Conservation (phyloP, 2,113 vertebrate genomes). For the Nycticebus coucang region DNA sequence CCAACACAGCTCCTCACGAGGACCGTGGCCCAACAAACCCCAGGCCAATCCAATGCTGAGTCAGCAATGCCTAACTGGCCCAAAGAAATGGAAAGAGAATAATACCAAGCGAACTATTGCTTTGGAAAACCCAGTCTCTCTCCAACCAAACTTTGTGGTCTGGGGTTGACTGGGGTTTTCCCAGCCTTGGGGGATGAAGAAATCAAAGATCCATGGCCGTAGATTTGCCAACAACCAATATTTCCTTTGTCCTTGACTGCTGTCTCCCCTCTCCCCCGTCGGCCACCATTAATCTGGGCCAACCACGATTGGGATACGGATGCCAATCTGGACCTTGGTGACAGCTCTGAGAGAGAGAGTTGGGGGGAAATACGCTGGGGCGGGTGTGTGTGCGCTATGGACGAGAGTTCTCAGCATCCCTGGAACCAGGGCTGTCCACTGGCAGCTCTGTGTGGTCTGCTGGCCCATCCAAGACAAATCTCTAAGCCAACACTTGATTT, state of each 20-base stretch:
- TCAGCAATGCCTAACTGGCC: not conserved
- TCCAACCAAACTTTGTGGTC: not conserved
- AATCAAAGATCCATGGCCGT: not conserved
- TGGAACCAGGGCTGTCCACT: slow-evolving; percentile 77
- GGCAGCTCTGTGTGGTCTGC: slow-evolving; percentile 83
- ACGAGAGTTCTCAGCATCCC: slow-evolving; percentile 73
- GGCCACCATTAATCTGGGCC: not conserved
- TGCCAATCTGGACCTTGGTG: not conserved
- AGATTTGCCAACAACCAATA: not conserved
- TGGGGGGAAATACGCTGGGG: not conserved
- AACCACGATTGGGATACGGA: not conserved
- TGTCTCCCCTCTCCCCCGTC: not conserved
- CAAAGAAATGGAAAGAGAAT: not conserved
- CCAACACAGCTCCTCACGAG: not conserved
- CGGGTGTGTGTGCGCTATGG: not conserved
- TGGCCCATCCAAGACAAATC: slow-evolving; percentile 82
- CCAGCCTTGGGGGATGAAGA: slow-evolving; percentile 51
- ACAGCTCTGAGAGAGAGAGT: rapidly evolving
- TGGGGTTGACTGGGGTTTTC: slow-evolving; percentile 70
- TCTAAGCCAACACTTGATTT: slow-evolving; percentile 75
- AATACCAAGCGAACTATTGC: not conserved
- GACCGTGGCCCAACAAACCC: rapidly evolving
- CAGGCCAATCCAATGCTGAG: not conserved
- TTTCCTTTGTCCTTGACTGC: not conserved
- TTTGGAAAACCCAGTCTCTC: slow-evolving; percentile 39